Base-by-base conservation (phyloP, 2,888 invertebrate species). In the Leptinotarsa haldemani region DNA sequence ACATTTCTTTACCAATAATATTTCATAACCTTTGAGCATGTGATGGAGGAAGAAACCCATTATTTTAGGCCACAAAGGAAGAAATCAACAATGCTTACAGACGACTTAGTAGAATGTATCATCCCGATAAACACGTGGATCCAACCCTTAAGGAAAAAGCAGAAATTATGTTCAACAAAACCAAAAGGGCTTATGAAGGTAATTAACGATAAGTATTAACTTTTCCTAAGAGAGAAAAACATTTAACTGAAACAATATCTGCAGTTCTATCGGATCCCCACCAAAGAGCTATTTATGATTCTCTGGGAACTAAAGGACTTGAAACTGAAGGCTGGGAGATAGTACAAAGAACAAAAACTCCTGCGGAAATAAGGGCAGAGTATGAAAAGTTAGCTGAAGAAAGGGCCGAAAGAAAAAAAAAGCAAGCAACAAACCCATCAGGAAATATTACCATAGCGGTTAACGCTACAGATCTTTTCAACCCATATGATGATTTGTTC, bases 301-400 rank as follows among this genome's bases (percentile, higher is more conserved):
- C 91, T 68, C 87, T 92, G 87, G 98, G 98, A n/a, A 92, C 94
- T 70, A 93, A 94, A 83, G 99, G 98, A 0, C 89, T 99, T 46
- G 94, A 97, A 87, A 96, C 97, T 0, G 96, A 97, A 83, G 98
- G 97, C 70, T 97, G 98, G 97, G 97, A 98, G 89, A 90, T 98
- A 48, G 95, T 98, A 47, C 94, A 96, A 83, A 90, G 97, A 52
- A 95, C 95, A 1, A 94, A 95, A 86, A 97, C 98, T 3, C 97
- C 98, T 2, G 93, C 95, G 80, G 98, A 99, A 90, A 98, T 99
- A 74, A 90, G 97, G 73, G 98, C 97, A 75, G 99, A 99, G 88
- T 99, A 97, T 90, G 98, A 99, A 88, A 92, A 96, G 77, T 86
- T 95, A 70, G 94, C 94, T 20, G 91, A 93, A 79, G 95, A 96